These are phyloP conservation scores for Dolichotis patagonum DNA, from an alignment of 2,113 vertebrate genomes.

Conservation along the genomic window DNA sequence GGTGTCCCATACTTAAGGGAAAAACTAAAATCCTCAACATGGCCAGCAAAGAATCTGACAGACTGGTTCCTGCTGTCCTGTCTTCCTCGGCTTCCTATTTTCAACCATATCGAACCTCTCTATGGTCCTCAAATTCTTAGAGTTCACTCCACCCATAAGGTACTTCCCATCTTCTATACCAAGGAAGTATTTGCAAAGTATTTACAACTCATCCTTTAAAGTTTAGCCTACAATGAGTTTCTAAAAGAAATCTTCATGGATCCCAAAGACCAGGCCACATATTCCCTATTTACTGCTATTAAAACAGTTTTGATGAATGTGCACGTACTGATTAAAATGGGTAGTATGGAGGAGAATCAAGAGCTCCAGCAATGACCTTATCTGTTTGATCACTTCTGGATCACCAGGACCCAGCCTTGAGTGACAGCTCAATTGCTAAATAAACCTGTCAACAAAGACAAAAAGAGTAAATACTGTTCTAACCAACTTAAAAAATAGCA, in stretches of 20 bases:
- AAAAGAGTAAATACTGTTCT: background rate
- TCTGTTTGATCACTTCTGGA: background rate
- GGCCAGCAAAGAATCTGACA: background rate
- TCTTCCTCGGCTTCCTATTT: background rate
- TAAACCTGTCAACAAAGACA: background rate
- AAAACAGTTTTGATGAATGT: background rate
- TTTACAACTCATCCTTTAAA: conserved; percentile 17
- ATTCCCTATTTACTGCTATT: background rate
- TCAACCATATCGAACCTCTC: background rate
- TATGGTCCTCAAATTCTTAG: background rate
- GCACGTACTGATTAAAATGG: background rate
- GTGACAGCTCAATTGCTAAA: background rate
- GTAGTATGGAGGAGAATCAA: background rate
- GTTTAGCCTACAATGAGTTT: conserved; percentile 3
- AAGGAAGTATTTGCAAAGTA: background rate
- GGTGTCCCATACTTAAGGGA: background rate
- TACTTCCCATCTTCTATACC: background rate
- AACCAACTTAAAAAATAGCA: background rate
- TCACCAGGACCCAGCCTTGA: background rate
- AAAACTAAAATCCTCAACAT: background rate
- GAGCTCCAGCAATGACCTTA: background rate
- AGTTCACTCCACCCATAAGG: background rate
- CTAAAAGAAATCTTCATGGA: background rate
- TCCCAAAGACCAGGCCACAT: background rate
- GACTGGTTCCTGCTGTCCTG: background rate